Evolutionary conservation across 1,140 invertebrate genomes (phyloP).

Genomic region (Drusus annulatus): DNA sequence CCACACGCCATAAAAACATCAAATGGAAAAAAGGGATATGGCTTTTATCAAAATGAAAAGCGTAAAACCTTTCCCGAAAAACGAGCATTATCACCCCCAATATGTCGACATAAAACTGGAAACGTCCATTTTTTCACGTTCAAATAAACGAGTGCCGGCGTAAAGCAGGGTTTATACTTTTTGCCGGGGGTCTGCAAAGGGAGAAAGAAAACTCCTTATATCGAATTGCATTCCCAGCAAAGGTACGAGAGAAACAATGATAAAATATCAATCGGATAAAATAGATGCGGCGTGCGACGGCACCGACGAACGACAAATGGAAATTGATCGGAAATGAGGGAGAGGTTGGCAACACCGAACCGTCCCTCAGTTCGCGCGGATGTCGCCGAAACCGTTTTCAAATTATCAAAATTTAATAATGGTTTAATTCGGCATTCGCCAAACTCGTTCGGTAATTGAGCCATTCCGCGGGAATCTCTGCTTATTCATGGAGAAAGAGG

Average conservation of each 20-base stretch:
- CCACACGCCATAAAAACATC: neutral
- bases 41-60: neutral
- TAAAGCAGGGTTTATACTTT: slow-evolving; percentile 4
- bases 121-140: slow-evolving; percentile 23
- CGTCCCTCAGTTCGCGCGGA: neutral
- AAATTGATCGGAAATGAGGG: slow-evolving; percentile 45
- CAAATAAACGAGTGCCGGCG: slow-evolving; percentile 1
- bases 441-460: slow-evolving; percentile 8
- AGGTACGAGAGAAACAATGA: slow-evolving; percentile 50
- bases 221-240: slow-evolving; percentile 32
- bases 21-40: no score
- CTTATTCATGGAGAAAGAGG: neutral
- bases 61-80: neutral
- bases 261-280: slow-evolving; percentile 51
- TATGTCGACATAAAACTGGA: neutral
- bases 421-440: slow-evolving; percentile 1
- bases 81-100: neutral
- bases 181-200: neutral
- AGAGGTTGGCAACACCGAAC: no score
- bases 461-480: neutral
- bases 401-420: slow-evolving; percentile 29
- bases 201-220: slow-evolving; percentile 10
- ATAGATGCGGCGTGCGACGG: slow-evolving; percentile 37
- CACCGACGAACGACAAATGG: slow-evolving; percentile 45
- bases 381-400: slow-evolving; percentile 25